Percentiles rank a stretch among this genome's conserved stretches.
Evolutionary conservation across 2,888 invertebrate species (phyloP).

Genomic region (Drosophila birchii): DNA sequence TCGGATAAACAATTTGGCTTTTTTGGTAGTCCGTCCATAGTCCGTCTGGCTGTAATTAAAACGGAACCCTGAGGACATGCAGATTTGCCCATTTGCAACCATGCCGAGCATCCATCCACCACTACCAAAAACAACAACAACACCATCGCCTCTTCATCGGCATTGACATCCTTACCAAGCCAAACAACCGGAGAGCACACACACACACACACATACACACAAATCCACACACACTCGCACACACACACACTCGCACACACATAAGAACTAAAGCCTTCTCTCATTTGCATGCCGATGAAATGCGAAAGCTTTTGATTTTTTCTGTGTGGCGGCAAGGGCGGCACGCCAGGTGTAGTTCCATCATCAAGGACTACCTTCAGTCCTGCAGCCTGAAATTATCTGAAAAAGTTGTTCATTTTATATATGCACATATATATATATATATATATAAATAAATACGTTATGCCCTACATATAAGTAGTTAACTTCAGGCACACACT

Average conservation of each 20-base stretch:
- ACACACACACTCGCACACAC: not conserved
- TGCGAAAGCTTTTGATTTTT: constrained; percentile 20
- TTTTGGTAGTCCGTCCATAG: constrained; percentile 6
- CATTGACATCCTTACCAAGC: constrained; percentile 16
- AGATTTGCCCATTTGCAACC: constrained; percentile 15
- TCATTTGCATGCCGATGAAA: constrained; percentile 19
- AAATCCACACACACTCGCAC: not conserved
- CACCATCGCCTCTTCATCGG: constrained; percentile 3
- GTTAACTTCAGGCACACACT: constrained; percentile 14
- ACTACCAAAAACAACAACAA: not conserved
- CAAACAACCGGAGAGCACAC: constrained; percentile 15
- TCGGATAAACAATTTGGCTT: constrained; percentile 19
- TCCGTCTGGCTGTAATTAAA: constrained; percentile 18
- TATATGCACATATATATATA: not conserved
- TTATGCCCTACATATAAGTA: constrained; percentile 8
- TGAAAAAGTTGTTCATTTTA: constrained; percentile 16
- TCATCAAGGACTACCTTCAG: constrained; percentile 15
- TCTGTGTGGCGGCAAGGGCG: not conserved
- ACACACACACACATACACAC: not conserved
- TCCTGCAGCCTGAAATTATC: constrained; percentile 7
- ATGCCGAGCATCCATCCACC: not conserved
- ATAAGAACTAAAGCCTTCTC: constrained; percentile 2
- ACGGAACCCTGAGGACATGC: constrained; percentile 21
- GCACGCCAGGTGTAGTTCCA: constrained; percentile 10
- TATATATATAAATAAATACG: constrained; percentile 1